Evolutionary conservation across 2,888 invertebrate species (phyloP).

Genomic region (Drosophila longiperda): DNA sequence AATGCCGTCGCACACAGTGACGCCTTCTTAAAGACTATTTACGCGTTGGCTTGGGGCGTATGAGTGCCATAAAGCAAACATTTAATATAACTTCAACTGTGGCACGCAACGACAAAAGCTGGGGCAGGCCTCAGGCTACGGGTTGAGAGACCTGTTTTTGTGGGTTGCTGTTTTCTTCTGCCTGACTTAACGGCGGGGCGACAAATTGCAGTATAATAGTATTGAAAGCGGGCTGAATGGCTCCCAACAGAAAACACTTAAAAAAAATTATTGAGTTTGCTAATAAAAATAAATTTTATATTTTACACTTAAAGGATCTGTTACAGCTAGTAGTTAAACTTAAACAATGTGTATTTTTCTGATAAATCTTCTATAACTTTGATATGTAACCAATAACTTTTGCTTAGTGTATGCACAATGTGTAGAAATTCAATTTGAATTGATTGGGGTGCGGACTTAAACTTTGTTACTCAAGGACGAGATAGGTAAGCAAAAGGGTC

Average conservation of each 20-base stretch:
- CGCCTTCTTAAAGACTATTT: constrained; percentile 62
- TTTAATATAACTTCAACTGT: constrained; percentile 47
- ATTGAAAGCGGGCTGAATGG: not conserved
- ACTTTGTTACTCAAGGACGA: not conserved
- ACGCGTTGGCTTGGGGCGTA: constrained; percentile 63
- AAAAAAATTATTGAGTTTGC: not conserved
- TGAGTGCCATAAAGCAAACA: constrained; percentile 72
- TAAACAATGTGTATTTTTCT: not conserved
- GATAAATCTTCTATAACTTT: not conserved
- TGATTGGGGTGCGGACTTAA: constrained; percentile 28
- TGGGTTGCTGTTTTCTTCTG: constrained; percentile 2
- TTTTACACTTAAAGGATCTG: not conserved
- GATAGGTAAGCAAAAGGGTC: not conserved
- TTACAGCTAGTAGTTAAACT: not conserved
- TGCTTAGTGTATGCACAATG: constrained; percentile 5
- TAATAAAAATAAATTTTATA: not conserved
- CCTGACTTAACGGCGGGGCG: constrained; percentile 55
- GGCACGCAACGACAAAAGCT: constrained; percentile 27
- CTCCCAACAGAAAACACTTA: not conserved
- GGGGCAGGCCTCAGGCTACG: constrained; percentile 7
- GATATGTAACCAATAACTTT: not conserved
- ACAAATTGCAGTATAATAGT: constrained; percentile 55
- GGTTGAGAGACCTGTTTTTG: constrained; percentile 4
- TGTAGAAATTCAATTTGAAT: constrained; percentile 40
- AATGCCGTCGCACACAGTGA: constrained; percentile 61